phyloP scores from a whole-genome alignment of 2,888 invertebrate species.

The Muschampia plurimacula region DNA sequence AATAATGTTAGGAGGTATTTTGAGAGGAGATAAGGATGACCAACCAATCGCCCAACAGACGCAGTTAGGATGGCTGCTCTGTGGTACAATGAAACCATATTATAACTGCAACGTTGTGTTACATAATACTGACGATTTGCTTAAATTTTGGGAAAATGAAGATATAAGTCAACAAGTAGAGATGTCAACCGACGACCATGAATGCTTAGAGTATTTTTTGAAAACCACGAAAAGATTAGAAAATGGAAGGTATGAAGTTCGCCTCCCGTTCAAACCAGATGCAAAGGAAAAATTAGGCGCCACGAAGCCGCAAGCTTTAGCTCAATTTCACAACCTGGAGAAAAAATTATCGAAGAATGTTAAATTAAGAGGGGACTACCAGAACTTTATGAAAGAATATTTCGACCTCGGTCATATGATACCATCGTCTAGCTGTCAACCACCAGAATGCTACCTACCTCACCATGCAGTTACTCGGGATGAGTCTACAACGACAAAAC shows the following conservation, averaged over 20 bases:
- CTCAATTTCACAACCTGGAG: not conserved
- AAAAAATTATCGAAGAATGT: not conserved
- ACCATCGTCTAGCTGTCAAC: not conserved
- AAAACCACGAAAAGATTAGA: not conserved
- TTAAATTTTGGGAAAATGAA: constrained; percentile 16
- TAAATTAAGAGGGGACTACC: not conserved
- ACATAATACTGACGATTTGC: not conserved
- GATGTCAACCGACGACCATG: not conserved
- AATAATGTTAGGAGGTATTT: constrained; percentile 23
- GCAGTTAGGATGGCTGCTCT: constrained; percentile 42
- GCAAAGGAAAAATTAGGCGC: not conserved
- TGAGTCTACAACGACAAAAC: not conserved
- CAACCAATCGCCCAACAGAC: constrained; percentile 41
- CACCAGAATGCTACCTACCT: not conserved
- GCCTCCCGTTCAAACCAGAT: not conserved
- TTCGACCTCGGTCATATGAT: not conserved
- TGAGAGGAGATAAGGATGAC: constrained; percentile 28
- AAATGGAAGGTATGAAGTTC: not conserved
- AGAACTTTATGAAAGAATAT: not conserved
- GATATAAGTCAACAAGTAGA: not conserved
- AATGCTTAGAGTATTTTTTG: not conserved
- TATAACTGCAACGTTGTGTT: not conserved
- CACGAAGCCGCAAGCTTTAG: not conserved
- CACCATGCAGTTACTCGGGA: not conserved
- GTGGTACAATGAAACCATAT: constrained; percentile 23